Percentiles rank a stretch among this genome's conserved stretches.
These are phyloP conservation scores for Pollenia griseotomentosa DNA, from an alignment of 2,888 invertebrate species.

Conservation along the genomic window DNA sequence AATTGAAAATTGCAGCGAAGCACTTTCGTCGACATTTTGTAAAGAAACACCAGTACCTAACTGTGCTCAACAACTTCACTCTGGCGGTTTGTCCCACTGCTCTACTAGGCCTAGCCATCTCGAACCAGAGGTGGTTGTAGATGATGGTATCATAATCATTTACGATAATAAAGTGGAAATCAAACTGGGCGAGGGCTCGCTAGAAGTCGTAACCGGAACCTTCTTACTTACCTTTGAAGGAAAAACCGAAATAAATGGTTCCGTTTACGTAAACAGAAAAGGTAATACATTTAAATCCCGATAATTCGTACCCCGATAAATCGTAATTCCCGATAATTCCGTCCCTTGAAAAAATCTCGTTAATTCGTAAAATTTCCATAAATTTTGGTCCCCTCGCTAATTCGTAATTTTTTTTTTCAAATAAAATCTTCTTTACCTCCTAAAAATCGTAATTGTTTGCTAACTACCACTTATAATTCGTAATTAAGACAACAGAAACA, in stretches of 20 bases:
- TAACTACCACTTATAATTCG: no score
- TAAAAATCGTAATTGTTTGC: no score
- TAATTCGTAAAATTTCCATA: no score
- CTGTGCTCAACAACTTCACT: conserved; percentile 71
- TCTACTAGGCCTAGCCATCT: conserved; percentile 59
- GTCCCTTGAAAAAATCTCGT: no score
- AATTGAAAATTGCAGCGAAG: neutral
- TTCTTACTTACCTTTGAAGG: conserved; percentile 58
- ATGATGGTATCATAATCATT: conserved; percentile 63
- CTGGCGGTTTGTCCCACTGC: conserved; percentile 61
- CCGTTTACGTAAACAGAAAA: no score
- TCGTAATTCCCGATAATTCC: no score
- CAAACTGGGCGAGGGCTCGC: conserved; percentile 44
- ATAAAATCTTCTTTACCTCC: no score
- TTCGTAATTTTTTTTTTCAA: no score
- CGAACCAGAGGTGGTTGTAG: conserved; percentile 50
- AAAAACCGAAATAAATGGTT: conserved; percentile 51
- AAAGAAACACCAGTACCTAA: conserved; percentile 50
- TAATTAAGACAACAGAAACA: no score
- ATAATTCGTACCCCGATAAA: no score
- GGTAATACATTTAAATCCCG: no score
- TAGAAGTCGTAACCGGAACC: conserved; percentile 54
- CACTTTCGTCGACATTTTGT: conserved; percentile 48
- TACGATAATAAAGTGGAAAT: conserved; percentile 47
- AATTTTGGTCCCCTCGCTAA: no score